Conservation (phyloP, 2,888 invertebrate genomes). For the Myopa testacea region DNA sequence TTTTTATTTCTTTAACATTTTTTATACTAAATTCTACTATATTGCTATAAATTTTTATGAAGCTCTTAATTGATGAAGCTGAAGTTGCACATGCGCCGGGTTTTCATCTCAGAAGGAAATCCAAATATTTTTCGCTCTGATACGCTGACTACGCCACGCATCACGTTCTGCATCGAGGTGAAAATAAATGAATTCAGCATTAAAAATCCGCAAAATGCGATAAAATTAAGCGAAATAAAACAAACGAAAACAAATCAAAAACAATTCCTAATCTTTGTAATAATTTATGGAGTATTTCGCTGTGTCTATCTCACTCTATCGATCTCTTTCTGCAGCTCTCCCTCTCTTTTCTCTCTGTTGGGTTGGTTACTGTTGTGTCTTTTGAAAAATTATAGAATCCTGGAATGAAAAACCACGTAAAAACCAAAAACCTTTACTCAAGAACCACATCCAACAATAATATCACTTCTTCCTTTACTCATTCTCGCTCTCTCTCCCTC, state of each 20-base stretch:
- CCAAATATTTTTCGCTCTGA: constrained; percentile 33
- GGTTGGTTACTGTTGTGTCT: no score
- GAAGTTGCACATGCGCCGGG: background rate
- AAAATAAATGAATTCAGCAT: constrained; percentile 1
- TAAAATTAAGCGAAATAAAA: no score
- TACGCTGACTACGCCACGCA: constrained; percentile 3
- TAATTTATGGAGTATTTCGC: background rate
- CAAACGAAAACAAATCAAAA: no score
- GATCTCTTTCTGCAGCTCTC: background rate
- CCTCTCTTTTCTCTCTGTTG: background rate
- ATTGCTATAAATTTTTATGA: background rate
- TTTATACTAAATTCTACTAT: no score
- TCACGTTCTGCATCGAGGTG: background rate
- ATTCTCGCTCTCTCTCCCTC: no score
- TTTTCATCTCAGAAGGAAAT: constrained; percentile 9
- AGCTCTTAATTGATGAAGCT: constrained; percentile 14
- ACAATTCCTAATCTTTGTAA: no score
- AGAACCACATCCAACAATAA: no score
- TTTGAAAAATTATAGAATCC: no score
- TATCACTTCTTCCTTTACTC: background rate
- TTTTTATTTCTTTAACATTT: no score
- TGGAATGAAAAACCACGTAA: no score
- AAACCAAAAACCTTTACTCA: no score
- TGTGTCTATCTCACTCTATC: background rate
- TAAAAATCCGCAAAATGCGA: background rate